Evolutionary conservation across 2,888 invertebrate genomes (phyloP), one percentile per base, ranked within the genome.

Genomic region (Anodontia alba): DNA sequence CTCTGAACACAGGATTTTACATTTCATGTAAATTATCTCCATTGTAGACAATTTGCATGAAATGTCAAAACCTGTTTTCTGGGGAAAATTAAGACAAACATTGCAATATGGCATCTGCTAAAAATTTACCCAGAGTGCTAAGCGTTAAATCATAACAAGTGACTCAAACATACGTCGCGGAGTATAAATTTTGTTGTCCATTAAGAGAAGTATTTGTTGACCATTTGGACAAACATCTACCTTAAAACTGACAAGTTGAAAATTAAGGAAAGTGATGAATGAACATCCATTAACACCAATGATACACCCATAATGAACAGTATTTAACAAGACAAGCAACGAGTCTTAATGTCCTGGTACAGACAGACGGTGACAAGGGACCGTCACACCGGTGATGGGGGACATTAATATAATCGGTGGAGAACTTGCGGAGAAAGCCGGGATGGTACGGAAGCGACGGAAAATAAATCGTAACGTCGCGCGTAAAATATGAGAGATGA

Each of bases 211-310:
- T 38, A 38, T 38, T 38, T 38, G 46, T 20, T 12, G 46, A 46
- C 46, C 15, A 20, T 46, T 46, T 46, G 17, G 46, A 20, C 15
- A 12, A 46, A 46, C 17, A 46, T 20, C 46, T 20, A 20, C 3
- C 46, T 46, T 20, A 46, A 46, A 46, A 20, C 46, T 62, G 62
- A 62, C 31, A 62, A 62, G 33, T 31, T 20, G 12, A 29, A 62
- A 62, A 23, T 62, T 62, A 33, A 33, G 29, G 33, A 17, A 62
- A 62, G 62, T 62, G 62, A 62, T 62, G 33, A 62, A 62, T 62
- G 62, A 62, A 62, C 62, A 20, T 33, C 62, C 33, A 62, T 62
- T 62, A 62, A 31, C 33, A 62, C 31, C 62, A 33, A 62, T 62
- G 62, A 62, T 62, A 62, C 62, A 62, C 33, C 62, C 33, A 62